Conservation (phyloP, 2,797 vertebrate species). For the Onychomys leucogaster region DNA sequence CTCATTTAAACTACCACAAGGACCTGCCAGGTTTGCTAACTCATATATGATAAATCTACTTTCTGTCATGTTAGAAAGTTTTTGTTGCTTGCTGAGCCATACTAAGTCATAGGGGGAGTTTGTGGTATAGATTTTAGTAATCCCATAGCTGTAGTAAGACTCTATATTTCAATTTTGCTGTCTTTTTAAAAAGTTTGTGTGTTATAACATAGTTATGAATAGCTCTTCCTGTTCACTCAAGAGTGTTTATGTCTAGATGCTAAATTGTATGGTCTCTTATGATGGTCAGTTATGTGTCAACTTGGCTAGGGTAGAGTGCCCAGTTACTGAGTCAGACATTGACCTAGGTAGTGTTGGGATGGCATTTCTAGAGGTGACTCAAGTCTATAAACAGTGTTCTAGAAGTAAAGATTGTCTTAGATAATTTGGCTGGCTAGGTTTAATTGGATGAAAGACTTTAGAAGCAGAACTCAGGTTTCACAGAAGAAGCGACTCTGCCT, state of each 20-base stretch:
- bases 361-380: constrained; percentile 5
- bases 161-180: background rate
- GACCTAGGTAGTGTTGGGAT: background rate
- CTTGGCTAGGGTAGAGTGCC: background rate
- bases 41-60: background rate
- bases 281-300: background rate
- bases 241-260: background rate
- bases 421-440: background rate
- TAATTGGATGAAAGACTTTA: background rate
- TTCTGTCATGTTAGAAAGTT: background rate
- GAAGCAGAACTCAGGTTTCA: background rate
- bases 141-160: background rate
- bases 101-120: background rate
- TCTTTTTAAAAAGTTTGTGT: background rate
- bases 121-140: background rate
- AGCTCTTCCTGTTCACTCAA: background rate
- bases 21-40: background rate
- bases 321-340: background rate
- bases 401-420: background rate
- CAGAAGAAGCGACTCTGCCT: background rate
- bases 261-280: background rate
- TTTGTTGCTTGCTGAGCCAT: background rate
- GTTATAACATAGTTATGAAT: background rate
- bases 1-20: background rate
- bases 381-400: background rate